Evolutionary conservation across 2,888 invertebrate genomes (phyloP).

Genomic region (Pyrgus malvae): DNA sequence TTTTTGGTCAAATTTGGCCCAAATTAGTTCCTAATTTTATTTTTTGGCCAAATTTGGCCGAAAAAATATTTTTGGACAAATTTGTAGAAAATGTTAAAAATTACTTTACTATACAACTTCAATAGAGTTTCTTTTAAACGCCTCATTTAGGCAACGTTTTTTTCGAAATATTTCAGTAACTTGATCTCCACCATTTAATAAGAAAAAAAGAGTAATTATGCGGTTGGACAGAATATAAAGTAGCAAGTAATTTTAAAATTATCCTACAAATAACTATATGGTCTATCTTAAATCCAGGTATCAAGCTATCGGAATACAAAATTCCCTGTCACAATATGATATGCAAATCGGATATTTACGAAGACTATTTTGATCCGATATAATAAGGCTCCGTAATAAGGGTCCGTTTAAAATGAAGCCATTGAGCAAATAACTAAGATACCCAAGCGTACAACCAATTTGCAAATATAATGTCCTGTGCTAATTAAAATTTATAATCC

Average conservation of each 20-base stretch:
- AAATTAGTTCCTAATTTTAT: too few relatives aligned
- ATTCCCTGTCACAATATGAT: background rate
- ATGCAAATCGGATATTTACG: slow-evolving; percentile 17
- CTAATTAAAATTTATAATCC: slow-evolving; percentile 34
- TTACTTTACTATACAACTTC: too few relatives aligned
- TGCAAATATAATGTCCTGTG: slow-evolving; percentile 23
- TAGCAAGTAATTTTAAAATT: background rate
- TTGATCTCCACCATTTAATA: too few relatives aligned
- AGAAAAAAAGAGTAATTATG: too few relatives aligned
- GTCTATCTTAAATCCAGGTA: background rate
- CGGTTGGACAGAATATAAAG: too few relatives aligned
- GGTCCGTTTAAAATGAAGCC: slow-evolving; percentile 13
- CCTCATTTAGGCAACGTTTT: too few relatives aligned
- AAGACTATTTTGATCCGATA: background rate
- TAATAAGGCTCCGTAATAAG: slow-evolving; percentile 2
- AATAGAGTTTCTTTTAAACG: too few relatives aligned
- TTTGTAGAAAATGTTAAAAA: too few relatives aligned
- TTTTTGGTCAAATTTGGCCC: too few relatives aligned
- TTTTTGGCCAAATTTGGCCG: too few relatives aligned
- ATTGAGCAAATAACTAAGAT: slow-evolving; percentile 10
- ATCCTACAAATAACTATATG: background rate
- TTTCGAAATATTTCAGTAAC: too few relatives aligned
- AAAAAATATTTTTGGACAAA: too few relatives aligned
- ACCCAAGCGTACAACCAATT: slow-evolving; percentile 7
- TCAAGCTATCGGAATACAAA: background rate